A percentile compares a stretch with the other conserved stretches of the same genome.
Evolutionary conservation across 2,888 invertebrate genomes (phyloP).

Genomic region (Tachina fera): DNA sequence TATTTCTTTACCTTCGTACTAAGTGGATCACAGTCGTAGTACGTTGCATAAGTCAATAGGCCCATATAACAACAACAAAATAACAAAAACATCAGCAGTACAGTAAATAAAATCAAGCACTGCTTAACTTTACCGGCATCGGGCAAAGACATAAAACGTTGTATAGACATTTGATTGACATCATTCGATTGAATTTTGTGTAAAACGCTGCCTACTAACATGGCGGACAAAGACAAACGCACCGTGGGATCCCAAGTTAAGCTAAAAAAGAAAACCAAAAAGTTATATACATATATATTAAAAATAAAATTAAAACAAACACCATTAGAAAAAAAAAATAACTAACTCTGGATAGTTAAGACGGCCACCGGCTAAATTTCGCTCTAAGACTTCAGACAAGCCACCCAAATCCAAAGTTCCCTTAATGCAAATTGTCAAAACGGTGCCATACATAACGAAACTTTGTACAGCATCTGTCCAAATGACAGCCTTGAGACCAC

Average conservation of each 20-base stretch:
- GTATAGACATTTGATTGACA: conserved; percentile 93
- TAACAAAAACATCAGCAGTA: conserved; percentile 86
- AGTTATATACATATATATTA: background rate
- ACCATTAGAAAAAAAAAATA: background rate
- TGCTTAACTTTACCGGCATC: conserved; percentile 87
- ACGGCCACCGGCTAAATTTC: conserved; percentile 88
- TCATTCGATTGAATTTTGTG: conserved; percentile 90
- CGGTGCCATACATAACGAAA: conserved; percentile 89
- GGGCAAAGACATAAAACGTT: conserved; percentile 91
- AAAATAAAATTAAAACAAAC: background rate
- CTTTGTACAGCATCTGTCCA: conserved; percentile 93
- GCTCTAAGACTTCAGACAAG: conserved; percentile 85
- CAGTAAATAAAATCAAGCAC: conserved; percentile 87
- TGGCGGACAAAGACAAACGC: conserved; percentile 90
- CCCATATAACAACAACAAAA: conserved; percentile 89
- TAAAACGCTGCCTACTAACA: conserved; percentile 89
- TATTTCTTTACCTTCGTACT: conserved; percentile 87
- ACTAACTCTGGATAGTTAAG: conserved; percentile 88
- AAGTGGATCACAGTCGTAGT: conserved; percentile 90
- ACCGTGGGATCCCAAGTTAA: conserved; percentile 90
- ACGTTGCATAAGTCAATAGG: conserved; percentile 88
- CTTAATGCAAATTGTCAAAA: conserved; percentile 88
- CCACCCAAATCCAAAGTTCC: conserved; percentile 90
- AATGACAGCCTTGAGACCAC: conserved; percentile 91
- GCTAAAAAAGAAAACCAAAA: conserved; percentile 84